Evolutionary conservation across 2,113 vertebrate genomes (phyloP).

Genomic region (Copsychus sechellarum): DNA sequence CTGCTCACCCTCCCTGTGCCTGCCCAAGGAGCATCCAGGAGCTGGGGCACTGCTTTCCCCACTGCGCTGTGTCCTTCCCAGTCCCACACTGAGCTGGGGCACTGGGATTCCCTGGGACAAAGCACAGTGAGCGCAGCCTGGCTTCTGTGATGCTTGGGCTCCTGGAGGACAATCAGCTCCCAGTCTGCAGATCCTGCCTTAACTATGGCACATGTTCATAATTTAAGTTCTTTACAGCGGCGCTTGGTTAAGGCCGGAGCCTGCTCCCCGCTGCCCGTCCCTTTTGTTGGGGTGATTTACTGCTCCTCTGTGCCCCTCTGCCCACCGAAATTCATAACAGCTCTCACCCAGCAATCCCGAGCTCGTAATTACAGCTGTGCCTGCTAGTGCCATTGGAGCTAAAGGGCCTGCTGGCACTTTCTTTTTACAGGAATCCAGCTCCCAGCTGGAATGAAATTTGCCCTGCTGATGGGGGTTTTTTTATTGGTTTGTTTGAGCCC

Average conservation of each 20-base stretch:
- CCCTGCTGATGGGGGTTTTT: constrained; percentile 34
- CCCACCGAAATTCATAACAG: constrained; percentile 52
- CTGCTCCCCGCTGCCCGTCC: constrained; percentile 38
- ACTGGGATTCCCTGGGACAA: neutral
- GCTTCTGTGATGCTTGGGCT: neutral
- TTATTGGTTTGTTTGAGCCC: constrained; percentile 61
- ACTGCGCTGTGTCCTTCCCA: rapidly evolving
- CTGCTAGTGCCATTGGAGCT: constrained; percentile 59
- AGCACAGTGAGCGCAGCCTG: neutral
- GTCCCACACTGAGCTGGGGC: neutral
- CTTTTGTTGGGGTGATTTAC: constrained; percentile 66
- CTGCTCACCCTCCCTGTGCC: neutral
- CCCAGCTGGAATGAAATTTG: constrained; percentile 62
- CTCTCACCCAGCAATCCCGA: constrained; percentile 5
- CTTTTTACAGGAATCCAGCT: constrained; percentile 51
- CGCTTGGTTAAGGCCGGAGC: constrained; percentile 41
- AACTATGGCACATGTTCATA: constrained; percentile 26
- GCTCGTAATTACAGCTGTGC: constrained; percentile 43
- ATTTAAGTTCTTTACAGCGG: constrained; percentile 15
- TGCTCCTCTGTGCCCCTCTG: constrained; percentile 52
- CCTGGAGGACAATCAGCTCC: neutral
- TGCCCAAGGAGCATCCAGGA: neutral
- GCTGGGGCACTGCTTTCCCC: neutral
- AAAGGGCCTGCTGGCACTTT: constrained; percentile 61
- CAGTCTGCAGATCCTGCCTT: neutral